Evolutionary conservation across 2,113 vertebrate species (phyloP), one percentile per base, ranked within the genome.

Genomic region (Zeus faber): DNA sequence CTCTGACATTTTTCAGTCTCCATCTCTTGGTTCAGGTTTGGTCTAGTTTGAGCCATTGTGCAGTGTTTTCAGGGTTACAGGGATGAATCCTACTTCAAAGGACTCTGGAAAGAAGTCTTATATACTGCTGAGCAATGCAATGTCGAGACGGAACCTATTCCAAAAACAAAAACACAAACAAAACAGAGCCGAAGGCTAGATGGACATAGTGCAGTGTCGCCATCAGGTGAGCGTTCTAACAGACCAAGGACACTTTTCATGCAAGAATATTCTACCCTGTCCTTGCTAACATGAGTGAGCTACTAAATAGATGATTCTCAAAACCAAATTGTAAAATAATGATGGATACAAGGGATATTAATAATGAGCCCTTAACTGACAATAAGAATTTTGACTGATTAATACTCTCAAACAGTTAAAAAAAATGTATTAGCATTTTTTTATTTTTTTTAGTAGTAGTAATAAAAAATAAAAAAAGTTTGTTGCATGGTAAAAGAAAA

Each of bases 1-100:
- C 2, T 70, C 48, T n/a, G 54, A 70, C n/a, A 70, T 70, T 54
- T 54, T 70, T 10, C 60, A 65, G 35, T 62, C 66, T 25, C 29
- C 44, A 63, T 24, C 52, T 6, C 17, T 54, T 29, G 59, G 58
- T 11, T 39, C 43, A 3, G 11, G 4, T 31, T 17, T 10, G 50
- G 37, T 35, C 11, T 27, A 52, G 20, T 25, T 43, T 29, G 49
- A 25, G 39, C 49, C 7, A 33, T 64, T 56, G 18, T 16, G 23
- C 43, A 56, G 21, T 49, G 51, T 48, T 49, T 55, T 20, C 29
- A 33, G 17, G 27, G 55, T 14, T 63, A 48, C 44, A 48, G 60
- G 29, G 8, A 54, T 48, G 60, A 55, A n/a, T 33, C 50, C 5
- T 61, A 46, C 44, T 54, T 54, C 46, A 50, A 58, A 27, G 13